These are phyloP conservation scores for Montipora efflorescens DNA, from an alignment of 64 coral and sea anemone genomes.

Conservation along the genomic window DNA sequence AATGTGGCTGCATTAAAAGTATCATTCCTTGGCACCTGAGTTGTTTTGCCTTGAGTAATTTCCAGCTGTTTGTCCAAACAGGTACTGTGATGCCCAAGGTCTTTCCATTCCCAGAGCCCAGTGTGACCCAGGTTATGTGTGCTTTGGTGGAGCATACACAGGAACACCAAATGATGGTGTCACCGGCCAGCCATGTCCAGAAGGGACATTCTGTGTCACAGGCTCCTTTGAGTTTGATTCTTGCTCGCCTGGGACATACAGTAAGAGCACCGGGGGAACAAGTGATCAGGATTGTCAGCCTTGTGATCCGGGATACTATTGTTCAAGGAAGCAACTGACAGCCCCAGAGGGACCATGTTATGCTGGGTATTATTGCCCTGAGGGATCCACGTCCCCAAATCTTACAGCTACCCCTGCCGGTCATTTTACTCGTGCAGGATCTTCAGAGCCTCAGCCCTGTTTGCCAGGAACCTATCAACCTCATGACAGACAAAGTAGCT, in stretches of 20 bases:
- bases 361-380: constrained; percentile 89
- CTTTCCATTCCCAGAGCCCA: constrained; percentile 93
- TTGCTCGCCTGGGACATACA: constrained; percentile 87
- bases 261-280: constrained; percentile 92
- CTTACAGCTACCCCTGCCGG: constrained; percentile 80
- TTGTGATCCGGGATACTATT: constrained; percentile 94
- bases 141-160: constrained; percentile 89
- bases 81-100: constrained; percentile 98
- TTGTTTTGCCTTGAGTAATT: too few species aligned
- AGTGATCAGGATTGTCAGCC: constrained; percentile 95
- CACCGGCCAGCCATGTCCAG: constrained; percentile 89
- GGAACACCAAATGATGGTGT: constrained; percentile 88
- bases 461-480: constrained; percentile 93
- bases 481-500: constrained; percentile 77
- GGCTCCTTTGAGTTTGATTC: constrained; percentile 95
- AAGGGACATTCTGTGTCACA: constrained; percentile 90
- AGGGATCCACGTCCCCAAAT: constrained; percentile 82
- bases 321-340: constrained; percentile 75
- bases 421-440: constrained; percentile 82
- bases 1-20: too few species aligned
- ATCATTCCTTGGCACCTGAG: too few species aligned
- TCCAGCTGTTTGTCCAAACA: neutral
- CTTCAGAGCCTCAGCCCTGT: constrained; percentile 89
- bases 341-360: constrained; percentile 93
- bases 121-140: constrained; percentile 94